Evolutionary conservation across 2,888 invertebrate genomes (phyloP), one percentile per base, ranked within the genome.

Genomic region (Biston betularia): DNA sequence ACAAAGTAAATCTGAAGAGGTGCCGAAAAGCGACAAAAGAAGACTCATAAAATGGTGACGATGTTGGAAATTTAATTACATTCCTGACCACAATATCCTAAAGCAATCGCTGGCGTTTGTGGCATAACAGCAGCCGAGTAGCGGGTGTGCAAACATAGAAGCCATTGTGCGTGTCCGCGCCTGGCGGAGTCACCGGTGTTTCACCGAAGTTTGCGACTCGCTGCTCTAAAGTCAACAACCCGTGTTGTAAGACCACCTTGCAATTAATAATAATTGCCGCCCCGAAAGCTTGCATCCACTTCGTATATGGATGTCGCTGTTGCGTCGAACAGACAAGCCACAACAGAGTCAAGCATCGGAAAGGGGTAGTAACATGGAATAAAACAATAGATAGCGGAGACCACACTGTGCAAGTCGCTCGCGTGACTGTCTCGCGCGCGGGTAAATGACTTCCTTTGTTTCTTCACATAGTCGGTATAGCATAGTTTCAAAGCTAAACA

Each of bases 401-500:
- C 77, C 78, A 75, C 76, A 78, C 75, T 72, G 82, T 79, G 79
- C 80, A 78, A 78, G 82, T 75, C 75, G 79, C 79, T 89, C 84
- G 90, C 90, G 90, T 91, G 90, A 88, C 89, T 88, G 87, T 88
- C 86, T 87, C 83, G 87, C 81, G 83, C 83, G 82, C 81, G 86
- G 81, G 86, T 87, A 86, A 88, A 88, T 86, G 84, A 86, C 87
- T 90, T 89, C 89, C 89, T 89, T 89, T 88, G 89, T 89, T 87
- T 87, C 86, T 87, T 85, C 82, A 85, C 87, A 85, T 86, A 83
- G 81, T 82, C 83, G 81, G 83, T 82, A 84, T 83, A 80, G 80
- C 75, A 80, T 78, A 81, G 82, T 80, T 81, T 78, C 78, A 79
- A 80, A 80, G 75, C 75, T 75, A 76, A 80, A 79, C 77, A 81